Percentiles rank a stretch among this genome's conserved stretches.
Conservation (phyloP, 2,113 vertebrate species). For the Podiceps cristatus region DNA sequence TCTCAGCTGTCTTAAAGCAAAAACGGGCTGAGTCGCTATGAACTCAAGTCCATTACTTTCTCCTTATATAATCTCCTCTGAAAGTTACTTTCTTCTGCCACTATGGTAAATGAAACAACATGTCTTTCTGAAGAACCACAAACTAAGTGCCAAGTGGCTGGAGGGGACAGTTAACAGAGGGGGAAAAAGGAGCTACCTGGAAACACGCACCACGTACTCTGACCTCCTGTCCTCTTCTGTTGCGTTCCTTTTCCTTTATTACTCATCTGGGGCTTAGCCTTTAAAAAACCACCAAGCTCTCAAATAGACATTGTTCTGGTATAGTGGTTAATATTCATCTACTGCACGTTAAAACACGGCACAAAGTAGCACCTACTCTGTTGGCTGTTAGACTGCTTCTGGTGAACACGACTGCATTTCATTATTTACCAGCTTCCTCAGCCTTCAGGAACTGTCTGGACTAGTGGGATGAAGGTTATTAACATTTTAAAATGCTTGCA, state of each 20-base stretch:
- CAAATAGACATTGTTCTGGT: neutral
- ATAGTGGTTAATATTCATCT: neutral
- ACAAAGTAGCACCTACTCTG: neutral
- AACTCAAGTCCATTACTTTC: neutral
- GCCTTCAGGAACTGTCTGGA: neutral
- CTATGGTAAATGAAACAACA: neutral
- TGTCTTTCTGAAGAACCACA: neutral
- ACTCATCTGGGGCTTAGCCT: neutral
- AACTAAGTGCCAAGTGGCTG: constrained; percentile 18
- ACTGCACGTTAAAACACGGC: neutral
- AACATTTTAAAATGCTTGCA: constrained; percentile 23
- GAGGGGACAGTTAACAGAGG: constrained; percentile 18
- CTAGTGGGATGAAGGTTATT: constrained; percentile 12
- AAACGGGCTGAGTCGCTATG: rapidly evolving
- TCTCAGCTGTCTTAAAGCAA: neutral
- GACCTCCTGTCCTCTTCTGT: neutral
- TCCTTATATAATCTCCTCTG: neutral
- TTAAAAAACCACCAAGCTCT: neutral
- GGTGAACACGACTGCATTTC: neutral
- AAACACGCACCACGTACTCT: neutral
- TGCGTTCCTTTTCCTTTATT: neutral
- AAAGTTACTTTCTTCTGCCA: neutral
- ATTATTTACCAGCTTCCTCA: constrained; percentile 25
- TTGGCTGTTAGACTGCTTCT: neutral
- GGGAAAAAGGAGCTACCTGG: neutral